Percentiles rank a stretch among this genome's conserved stretches.
Conservation (phyloP, 2,797 vertebrate genomes). For the Hybognathus amarus region DNA sequence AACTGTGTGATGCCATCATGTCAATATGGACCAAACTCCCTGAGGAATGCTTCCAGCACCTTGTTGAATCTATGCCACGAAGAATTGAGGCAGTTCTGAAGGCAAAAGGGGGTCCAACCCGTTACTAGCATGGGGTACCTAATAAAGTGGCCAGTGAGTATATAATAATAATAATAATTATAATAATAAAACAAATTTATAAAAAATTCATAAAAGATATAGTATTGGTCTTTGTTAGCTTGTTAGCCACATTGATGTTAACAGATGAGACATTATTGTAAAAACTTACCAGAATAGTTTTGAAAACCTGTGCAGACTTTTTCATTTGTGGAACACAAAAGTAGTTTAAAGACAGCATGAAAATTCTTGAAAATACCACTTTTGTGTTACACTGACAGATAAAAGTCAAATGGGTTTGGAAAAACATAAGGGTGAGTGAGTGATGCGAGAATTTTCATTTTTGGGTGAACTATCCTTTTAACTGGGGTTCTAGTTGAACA, state of each 20-base stretch:
- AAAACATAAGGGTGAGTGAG: not conserved
- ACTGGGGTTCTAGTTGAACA: conserved; percentile 32
- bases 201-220: not conserved
- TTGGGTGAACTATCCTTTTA: conserved; percentile 16
- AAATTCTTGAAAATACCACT: not conserved
- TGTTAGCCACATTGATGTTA: not conserved
- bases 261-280: not conserved
- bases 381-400: not conserved
- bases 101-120: too few relatives aligned
- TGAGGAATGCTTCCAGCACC: too few relatives aligned
- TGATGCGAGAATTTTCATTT: conserved; percentile 10
- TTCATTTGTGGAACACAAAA: not conserved
- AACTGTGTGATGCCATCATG: too few relatives aligned
- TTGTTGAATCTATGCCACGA: too few relatives aligned
- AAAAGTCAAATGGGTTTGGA: not conserved
- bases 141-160: too few relatives aligned
- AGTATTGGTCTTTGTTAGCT: not conserved
- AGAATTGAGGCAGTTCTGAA: too few relatives aligned
- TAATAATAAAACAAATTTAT: not conserved
- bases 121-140: too few relatives aligned
- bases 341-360: not conserved
- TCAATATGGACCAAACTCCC: too few relatives aligned
- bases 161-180: too few relatives aligned
- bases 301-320: too few relatives aligned
- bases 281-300: not conserved